Evolutionary conservation across 1,140 invertebrate genomes (phyloP), one percentile per base, ranked within the genome.

Genomic region (Euura lappo): DNA sequence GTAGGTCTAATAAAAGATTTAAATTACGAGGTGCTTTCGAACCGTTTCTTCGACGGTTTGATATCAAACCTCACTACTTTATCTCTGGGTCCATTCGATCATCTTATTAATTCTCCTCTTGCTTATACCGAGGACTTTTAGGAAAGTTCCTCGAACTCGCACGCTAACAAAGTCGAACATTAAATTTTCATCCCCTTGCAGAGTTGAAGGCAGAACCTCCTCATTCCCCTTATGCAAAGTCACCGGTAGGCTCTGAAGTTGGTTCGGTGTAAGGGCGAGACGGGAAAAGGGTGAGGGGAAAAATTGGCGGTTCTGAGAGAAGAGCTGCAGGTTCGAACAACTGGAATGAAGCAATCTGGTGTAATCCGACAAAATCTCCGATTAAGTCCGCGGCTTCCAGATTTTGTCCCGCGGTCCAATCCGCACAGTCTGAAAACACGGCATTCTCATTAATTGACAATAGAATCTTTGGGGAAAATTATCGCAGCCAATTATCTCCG

Each of bases 121-220:
- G 13, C 10, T 8, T 0, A n/a, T 60, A 60, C 51, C 51, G 13
- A 60, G 10, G 13, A 60, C 51, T 60, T 60, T 60, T 6, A 60
- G 8, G 13, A n/a, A 60, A 60, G 51, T 60, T 60, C 51, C 0
- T 28, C 28, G 13, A 60, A 60, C 51, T 60, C 51, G 13, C 51
- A 60, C 51, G 51, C 51, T 60, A 60, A 60, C 51, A 60, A 60
- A 11, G 51, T n/a, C 51, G 10, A 60, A n/a, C 51, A 60, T 60
- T 60, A 60, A 60, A 60, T 60, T 60, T 60, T 60, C 51, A 60
- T 60, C 6, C 51, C 6, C 51, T 60, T n/a, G 3, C 8, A 60
- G 51, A n/a, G 51, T 60, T 60, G 51, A 11, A 8, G 13, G 51
- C 51, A 60, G 51, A 60, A 4, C 51, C 51, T 60, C 51, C 51